These are phyloP conservation scores for Nemapogon koenigi DNA, from an alignment of 2,888 invertebrate species.

Conservation along the genomic window DNA sequence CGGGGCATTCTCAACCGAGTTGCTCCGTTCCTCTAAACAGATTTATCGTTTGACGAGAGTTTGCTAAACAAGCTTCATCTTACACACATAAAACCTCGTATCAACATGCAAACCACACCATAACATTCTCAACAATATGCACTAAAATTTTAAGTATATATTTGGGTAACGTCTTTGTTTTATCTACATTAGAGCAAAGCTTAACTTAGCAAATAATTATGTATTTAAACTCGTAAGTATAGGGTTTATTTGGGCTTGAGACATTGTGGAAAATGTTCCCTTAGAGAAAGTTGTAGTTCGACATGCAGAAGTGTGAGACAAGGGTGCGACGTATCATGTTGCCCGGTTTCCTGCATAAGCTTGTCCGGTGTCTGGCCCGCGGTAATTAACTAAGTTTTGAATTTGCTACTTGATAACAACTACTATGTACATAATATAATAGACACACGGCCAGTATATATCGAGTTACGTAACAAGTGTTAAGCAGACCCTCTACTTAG, in stretches of 20 bases:
- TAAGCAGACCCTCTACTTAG: too few relatives aligned
- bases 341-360: slow-evolving; percentile 57
- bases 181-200: too few relatives aligned
- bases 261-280: too few relatives aligned
- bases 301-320: slow-evolving; percentile 43
- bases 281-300: too few relatives aligned
- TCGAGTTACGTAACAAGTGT: too few relatives aligned
- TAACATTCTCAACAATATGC: slow-evolving; percentile 50
- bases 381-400: slow-evolving; percentile 55
- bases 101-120: slow-evolving; percentile 31
- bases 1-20: slow-evolving; percentile 41
- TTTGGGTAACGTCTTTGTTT: slow-evolving; percentile 32
- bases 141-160: slow-evolving; percentile 46
- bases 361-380: slow-evolving; percentile 25
- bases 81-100: slow-evolving; percentile 61
- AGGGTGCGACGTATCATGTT: slow-evolving; percentile 56
- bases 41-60: slow-evolving; percentile 60
- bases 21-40: slow-evolving; percentile 52
- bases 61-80: slow-evolving; percentile 61
- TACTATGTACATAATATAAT: too few relatives aligned
- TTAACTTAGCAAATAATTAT: too few relatives aligned
- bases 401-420: slow-evolving; percentile 3
- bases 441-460: too few relatives aligned
- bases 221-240: too few relatives aligned
- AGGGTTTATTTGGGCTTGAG: too few relatives aligned